phyloP scores from a whole-genome alignment of 92 coral and sea anemone species.

The Pocillopora grandis region DNA sequence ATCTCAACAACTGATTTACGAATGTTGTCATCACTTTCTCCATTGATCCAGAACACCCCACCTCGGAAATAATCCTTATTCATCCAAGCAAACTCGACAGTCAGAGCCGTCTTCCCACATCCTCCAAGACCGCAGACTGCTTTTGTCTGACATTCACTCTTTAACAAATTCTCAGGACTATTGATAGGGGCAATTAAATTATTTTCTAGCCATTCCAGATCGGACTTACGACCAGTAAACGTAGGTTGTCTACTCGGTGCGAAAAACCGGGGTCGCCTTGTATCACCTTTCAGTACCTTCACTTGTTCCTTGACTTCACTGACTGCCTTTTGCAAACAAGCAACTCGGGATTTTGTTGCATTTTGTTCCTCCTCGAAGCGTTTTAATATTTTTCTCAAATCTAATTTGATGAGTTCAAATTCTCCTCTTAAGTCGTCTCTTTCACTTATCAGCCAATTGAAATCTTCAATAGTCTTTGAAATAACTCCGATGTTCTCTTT shows the following conservation, averaged over 20 bases:
- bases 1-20: slow-evolving; percentile 30
- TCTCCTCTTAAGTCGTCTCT: background rate
- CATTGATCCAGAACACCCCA: slow-evolving; percentile 64
- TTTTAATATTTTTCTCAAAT: background rate
- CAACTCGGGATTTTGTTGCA: background rate
- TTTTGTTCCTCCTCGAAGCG: background rate
- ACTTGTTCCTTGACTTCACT: background rate
- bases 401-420: background rate
- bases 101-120: slow-evolving; percentile 62
- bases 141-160: background rate
- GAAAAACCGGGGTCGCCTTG: background rate
- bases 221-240: background rate
- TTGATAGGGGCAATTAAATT: background rate
- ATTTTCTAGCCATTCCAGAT: background rate
- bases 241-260: background rate
- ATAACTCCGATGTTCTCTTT: background rate
- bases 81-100: slow-evolving; percentile 47
- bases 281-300: background rate
- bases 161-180: background rate
- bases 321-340: background rate
- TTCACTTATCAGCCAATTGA: background rate
- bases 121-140: slow-evolving; percentile 55
- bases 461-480: background rate
- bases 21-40: slow-evolving; percentile 38
- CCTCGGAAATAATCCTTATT: slow-evolving; percentile 28